Base-by-base conservation (phyloP, 2,888 invertebrate species). In the Drosophila affinis region DNA sequence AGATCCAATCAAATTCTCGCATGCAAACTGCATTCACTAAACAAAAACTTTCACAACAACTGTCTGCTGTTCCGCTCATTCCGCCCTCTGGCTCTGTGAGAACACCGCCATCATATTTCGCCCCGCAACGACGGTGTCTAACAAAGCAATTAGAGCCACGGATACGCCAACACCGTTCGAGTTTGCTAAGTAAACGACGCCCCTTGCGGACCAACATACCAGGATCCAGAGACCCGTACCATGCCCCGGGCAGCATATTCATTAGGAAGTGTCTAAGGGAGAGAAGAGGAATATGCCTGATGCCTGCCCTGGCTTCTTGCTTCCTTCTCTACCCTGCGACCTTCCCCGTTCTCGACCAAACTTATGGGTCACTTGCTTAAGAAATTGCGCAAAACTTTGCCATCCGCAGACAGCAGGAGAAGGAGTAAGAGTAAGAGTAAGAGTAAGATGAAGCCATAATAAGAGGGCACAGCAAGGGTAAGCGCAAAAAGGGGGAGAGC, bases 71-170 rank as follows among this genome's bases (percentile, higher is more conserved):
- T 29, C 18, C 7, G 9, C 9, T 9, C 34, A 7, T 17, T 32
- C 39, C n/a, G 0, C 27, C 45, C 58, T 39, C 14, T 29, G 53
- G 39, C 27, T 24, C 39, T 55, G 58, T 1, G 4, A 34, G 12
- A 34, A 34, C 34, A 5, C 58, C 55, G 59, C 83, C 88, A 68
- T 82, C 86, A 88, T 82, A 87, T 79, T 82, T 82, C 60, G 65
- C 52, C 68, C 46, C 70, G 14, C 29, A 39, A n/a, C 39, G 54
- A 64, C 68, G 86, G 69, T 86, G 71, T 55, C 88, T 88, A 88
- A 82, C 88, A 82, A 83, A 88, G 83, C 87, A 83, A 83, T 83
- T 80, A 83, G 87, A 84, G 81, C 67, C 74, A 78, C 67, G 74
- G 72, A 83, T 74, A 76, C 62, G 76, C 63, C 77, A 82, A 77